These are phyloP conservation scores for Epinotia ramella DNA, from an alignment of 2,888 invertebrate genomes.

Conservation along the genomic window DNA sequence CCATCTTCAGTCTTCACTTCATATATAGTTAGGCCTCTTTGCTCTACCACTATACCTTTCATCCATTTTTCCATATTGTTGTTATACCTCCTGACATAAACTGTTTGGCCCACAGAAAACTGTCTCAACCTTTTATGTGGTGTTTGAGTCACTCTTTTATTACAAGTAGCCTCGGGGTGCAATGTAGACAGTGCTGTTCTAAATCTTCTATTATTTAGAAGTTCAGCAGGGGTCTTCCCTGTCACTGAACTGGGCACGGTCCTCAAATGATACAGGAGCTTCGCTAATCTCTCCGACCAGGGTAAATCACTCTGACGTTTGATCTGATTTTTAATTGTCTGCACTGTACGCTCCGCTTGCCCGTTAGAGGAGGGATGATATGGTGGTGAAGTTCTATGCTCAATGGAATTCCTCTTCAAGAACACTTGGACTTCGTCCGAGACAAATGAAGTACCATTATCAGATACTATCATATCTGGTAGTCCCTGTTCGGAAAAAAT, in stretches of 20 bases:
- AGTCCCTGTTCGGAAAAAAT: constrained; percentile 44
- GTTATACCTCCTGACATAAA: neutral
- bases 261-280: constrained; percentile 34
- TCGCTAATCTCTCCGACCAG: constrained; percentile 43
- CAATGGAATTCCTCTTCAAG: constrained; percentile 34
- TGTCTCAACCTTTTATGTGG: neutral
- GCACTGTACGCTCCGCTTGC: constrained; percentile 26
- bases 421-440: constrained; percentile 41
- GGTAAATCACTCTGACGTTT: constrained; percentile 7
- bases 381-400: constrained; percentile 39
- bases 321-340: constrained; percentile 39
- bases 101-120: neutral
- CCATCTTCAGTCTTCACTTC: constrained; percentile 5
- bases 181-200: constrained; percentile 1
- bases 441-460: constrained; percentile 45
- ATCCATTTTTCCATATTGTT: neutral
- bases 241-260: constrained; percentile 10
- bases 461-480: constrained; percentile 38
- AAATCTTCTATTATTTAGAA: constrained; percentile 2
- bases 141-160: neutral
- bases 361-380: constrained; percentile 29
- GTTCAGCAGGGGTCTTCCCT: constrained; percentile 42
- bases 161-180: neutral
- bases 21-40: neutral
- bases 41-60: neutral